Base-by-base conservation (phyloP, 2,113 vertebrate species). In the Dendrocopos noguchii region DNA sequence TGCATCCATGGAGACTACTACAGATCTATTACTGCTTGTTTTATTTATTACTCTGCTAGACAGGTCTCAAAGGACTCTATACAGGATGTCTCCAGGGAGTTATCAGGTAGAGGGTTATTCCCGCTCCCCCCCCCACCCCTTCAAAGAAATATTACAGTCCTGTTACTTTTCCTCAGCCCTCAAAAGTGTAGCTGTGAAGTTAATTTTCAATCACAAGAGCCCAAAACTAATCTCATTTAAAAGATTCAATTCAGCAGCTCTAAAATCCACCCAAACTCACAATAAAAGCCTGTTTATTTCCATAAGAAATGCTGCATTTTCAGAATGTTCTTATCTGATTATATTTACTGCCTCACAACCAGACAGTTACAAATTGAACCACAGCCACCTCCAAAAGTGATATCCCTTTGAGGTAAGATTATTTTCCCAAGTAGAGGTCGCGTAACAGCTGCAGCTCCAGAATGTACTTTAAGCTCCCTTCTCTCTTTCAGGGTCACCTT, bases 401-500 rank as follows among this genome's bases (percentile, higher is more conserved):
- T 83, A 94, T 47, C 53, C 90, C 87, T 95, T 93, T 94, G 92
- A 95, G 94, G 90, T 80, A 80, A 93, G 93, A 94, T 95, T 91
- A 88, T 85, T 95, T 94, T 96, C 72, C 66, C 71, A 94, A 94
- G 47, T 1, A 72, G 94, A 93, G 57, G 61, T 80, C 80, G 83
- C 68, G 28, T 56, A 95, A 95, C 92, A 95, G 93, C 92, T 95
- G 93, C 90, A 95, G 80, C 72, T 94, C 68, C 77, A 94, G 80
- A 95, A 93, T 5, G 34, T 25, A 90, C 77, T 95, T 91, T 61
- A 88, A 93, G 57, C 53, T 93, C 73, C 59, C 65, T 78, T 84
- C 90, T 96, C 85, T 88, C 83, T 88, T 91, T 95, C 93, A 95
- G 94, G 90, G 94, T 95, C 94, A 95, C 93, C 94, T 93, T 57